Evolutionary conservation across 1,140 invertebrate species (phyloP), one percentile per base, ranked within the genome.

Genomic region (Drosophila nigromelanica): DNA sequence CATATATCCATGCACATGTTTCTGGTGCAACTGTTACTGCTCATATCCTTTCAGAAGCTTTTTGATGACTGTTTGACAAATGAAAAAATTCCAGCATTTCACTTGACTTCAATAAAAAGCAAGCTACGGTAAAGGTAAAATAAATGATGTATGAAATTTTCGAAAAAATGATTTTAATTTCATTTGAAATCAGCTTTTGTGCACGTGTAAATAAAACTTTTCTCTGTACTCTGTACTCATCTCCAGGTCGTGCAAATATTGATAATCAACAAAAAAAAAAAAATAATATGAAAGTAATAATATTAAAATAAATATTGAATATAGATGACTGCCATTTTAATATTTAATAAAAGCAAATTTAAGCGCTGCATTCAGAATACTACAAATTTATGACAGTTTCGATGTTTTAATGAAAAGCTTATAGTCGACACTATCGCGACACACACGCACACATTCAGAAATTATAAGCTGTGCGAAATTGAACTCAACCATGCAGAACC

Each of bases 31-130:
- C 55, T 60, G 47, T 66, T 33, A 35, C 12, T 33, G 54, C 48
- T 40, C 69, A 56, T 45, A 45, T 50, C 50, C 54, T 66, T 58
- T 54, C 61, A 71, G 50, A 70, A 24, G n/a, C 66, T 68, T 72
- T 71, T 75, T 80, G 66, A 80, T 67, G 66, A 60, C 61, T 71
- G 33, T 51, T 71, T 55, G 66, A 42, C 63, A 61, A 69, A 70
- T 76, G 40, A 45, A 66, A 56, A 72, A 48, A 48, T 10, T 21
- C 12, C n/a, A n/a, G 24, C 18, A 27, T 11, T 12, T 33, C 10
- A 21, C 45, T 30, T 14, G 50, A 54, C 40, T 47, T 72, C 42
- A 52, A 56, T 64, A 50, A 47, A 68, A 55, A 61, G 12, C 50
- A 7, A 24, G 30, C 27, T 27, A 33, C 12, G 1, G n/a, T 8